Conservation (phyloP, 2,888 invertebrate species). For the Drosophila fulvimacula region DNA sequence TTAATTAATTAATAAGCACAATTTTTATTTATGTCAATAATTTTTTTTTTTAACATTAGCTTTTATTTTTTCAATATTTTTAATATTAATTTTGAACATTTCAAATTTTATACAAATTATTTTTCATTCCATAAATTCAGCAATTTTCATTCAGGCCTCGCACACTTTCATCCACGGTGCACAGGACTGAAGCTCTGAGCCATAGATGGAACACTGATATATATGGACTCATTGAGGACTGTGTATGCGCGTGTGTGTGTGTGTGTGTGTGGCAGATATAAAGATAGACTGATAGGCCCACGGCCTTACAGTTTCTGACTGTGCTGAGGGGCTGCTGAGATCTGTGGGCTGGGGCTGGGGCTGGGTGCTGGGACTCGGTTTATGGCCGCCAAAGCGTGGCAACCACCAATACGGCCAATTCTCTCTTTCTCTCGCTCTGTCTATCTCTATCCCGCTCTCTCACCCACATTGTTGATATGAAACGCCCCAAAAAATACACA, state of each 20-base stretch:
- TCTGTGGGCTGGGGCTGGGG: slow-evolving; percentile 7
- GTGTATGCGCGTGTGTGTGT: slow-evolving; percentile 21
- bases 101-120: background rate
- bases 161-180: slow-evolving; percentile 21
- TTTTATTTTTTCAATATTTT: too few relatives aligned
- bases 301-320: slow-evolving; percentile 46
- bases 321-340: slow-evolving; percentile 22
- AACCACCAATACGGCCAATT: slow-evolving; percentile 59
- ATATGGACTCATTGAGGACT: slow-evolving; percentile 28
- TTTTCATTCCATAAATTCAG: background rate
- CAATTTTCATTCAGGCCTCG: background rate
- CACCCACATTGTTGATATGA: slow-evolving; percentile 53
- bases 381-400: slow-evolving; percentile 60
- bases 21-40: too few relatives aligned
- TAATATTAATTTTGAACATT: too few relatives aligned
- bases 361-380: slow-evolving; percentile 20
- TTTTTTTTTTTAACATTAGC: too few relatives aligned
- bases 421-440: slow-evolving; percentile 48
- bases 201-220: slow-evolving; percentile 45
- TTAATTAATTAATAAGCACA: too few relatives aligned
- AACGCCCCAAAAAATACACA: slow-evolving; percentile 46
- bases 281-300: slow-evolving; percentile 59
- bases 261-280: slow-evolving; percentile 50
- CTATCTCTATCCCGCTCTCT: slow-evolving; percentile 39
- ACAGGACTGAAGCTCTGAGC: slow-evolving; percentile 27